Percentiles rank a stretch among this genome's conserved stretches.
phyloP scores from a whole-genome alignment of 2,113 vertebrate species.

The Anarrhichthys ocellatus region DNA sequence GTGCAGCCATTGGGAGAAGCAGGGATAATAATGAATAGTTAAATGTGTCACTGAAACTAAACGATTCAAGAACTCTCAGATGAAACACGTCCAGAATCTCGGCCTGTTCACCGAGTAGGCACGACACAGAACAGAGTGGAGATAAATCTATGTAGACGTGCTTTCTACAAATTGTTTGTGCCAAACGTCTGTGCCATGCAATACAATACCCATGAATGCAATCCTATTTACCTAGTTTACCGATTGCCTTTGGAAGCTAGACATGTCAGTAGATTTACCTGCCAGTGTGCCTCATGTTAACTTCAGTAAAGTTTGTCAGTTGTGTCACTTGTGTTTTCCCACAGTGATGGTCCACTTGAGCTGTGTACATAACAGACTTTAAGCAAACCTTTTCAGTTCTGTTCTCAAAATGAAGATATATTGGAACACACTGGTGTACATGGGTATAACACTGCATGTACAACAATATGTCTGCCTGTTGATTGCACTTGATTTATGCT shows the following conservation, averaged over 20 bases:
- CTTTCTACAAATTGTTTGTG: constrained; percentile 31
- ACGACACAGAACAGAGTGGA: background rate
- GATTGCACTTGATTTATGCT: constrained; percentile 19
- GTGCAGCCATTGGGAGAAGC: background rate
- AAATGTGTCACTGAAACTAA: constrained; percentile 12
- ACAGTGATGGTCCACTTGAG: constrained; percentile 76
- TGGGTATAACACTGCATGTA: constrained; percentile 13
- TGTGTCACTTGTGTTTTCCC: constrained; percentile 50
- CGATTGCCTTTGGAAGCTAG: constrained; percentile 39
- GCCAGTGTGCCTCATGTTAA: constrained; percentile 27
- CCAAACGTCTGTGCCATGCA: constrained; percentile 26
- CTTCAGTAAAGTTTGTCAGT: constrained; percentile 45
- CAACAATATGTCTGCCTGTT: constrained; percentile 17
- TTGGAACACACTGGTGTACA: constrained; percentile 16
- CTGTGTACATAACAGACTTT: constrained; percentile 26
- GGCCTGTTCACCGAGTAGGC: background rate
- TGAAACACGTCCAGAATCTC: constrained; percentile 13
- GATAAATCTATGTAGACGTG: background rate
- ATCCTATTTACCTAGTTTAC: constrained; percentile 38
- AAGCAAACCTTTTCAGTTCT: constrained; percentile 17
- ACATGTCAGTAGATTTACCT: constrained; percentile 24
- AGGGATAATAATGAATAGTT: constrained; percentile 16
- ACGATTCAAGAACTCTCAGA: constrained; percentile 8
- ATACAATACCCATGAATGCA: constrained; percentile 17
- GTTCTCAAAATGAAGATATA: constrained; percentile 22